Evolutionary conservation across 1,140 invertebrate species (phyloP).

Genomic region (Hestina assimilis): DNA sequence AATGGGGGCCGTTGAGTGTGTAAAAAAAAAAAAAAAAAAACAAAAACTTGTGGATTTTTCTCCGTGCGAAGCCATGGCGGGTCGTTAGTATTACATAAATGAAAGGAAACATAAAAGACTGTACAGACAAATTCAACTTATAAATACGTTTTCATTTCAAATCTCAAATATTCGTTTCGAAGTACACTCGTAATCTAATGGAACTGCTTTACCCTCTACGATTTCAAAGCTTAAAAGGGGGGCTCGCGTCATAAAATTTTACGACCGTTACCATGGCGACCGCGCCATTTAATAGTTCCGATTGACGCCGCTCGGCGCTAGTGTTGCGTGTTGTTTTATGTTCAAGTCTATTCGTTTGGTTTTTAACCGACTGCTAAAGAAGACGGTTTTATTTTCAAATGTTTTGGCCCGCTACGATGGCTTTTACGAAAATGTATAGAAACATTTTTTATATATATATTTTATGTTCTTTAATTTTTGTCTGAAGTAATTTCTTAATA

Average conservation of each 20-base stretch:
- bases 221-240: constrained; percentile 38
- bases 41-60: too few species aligned
- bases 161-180: constrained; percentile 19
- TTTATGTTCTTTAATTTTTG: too few species aligned
- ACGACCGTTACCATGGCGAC: constrained; percentile 60
- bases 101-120: not conserved
- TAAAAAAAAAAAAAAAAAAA: too few species aligned
- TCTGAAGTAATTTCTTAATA: too few species aligned
- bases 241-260: constrained; percentile 68
- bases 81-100: too few species aligned
- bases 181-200: constrained; percentile 46
- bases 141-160: constrained; percentile 16
- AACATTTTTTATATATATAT: too few species aligned
- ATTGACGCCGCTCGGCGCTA: constrained; percentile 38
- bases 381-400: too few species aligned
- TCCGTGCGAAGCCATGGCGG: too few species aligned
- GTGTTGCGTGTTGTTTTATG: constrained; percentile 22
- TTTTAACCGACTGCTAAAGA: too few species aligned
- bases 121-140: constrained; percentile 4
- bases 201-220: constrained; percentile 25
- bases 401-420: not conserved
- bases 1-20: too few species aligned
- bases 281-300: constrained; percentile 54
- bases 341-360: not conserved
- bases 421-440: too few species aligned